Evolutionary conservation across 30 jellyfish, hydroid and myxozoan genomes (phyloP).

Genomic region (Aurelia aurita): DNA sequence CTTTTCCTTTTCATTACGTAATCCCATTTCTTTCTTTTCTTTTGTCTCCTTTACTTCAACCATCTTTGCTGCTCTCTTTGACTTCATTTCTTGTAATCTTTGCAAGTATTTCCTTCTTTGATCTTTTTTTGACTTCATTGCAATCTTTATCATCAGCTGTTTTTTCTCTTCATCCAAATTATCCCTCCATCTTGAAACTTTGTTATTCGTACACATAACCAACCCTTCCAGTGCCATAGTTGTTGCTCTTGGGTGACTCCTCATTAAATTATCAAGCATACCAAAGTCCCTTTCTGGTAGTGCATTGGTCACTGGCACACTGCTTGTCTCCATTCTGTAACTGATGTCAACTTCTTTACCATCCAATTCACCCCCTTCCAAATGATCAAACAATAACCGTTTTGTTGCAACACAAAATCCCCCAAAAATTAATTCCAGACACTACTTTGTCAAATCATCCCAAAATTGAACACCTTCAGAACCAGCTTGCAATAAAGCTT

Average conservation of each 20-base stretch:
- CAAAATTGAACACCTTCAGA: neutral
- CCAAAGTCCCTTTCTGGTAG: neutral
- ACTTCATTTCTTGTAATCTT: neutral
- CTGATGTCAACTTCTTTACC: neutral
- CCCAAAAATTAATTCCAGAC: neutral
- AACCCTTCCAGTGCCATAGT: neutral
- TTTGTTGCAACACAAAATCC: conserved; percentile 1
- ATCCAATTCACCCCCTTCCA: neutral
- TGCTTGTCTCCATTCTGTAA: neutral
- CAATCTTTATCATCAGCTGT: neutral
- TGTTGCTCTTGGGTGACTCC: neutral
- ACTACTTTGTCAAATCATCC: neutral
- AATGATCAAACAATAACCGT: neutral
- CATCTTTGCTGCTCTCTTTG: neutral
- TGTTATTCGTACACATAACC: neutral
- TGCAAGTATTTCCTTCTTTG: neutral
- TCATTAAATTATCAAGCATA: neutral
- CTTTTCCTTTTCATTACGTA: no score
- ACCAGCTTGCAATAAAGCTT: neutral
- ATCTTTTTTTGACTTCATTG: neutral
- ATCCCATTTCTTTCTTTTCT: no score
- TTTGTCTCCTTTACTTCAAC: neutral
- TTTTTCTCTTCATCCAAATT: neutral
- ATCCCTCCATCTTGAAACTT: neutral
- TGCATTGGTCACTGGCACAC: neutral